Percentiles rank a stretch among this genome's conserved stretches.
Conservation (phyloP, 1,140 invertebrate genomes). For the Megalopta genalis region DNA sequence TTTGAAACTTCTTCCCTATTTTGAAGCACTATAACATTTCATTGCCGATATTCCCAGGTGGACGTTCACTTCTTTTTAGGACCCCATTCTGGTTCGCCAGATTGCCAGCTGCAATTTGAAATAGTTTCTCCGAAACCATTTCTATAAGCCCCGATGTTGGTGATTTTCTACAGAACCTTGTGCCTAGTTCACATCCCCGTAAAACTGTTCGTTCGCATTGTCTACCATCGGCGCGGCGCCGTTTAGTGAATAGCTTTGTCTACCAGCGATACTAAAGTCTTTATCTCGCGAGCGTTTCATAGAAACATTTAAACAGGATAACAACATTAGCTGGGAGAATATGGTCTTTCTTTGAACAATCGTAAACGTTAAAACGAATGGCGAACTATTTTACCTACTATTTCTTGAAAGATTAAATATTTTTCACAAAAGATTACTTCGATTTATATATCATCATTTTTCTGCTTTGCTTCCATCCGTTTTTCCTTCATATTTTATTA, state of each 20-base stretch:
- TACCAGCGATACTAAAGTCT: neutral
- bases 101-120: slow-evolving; percentile 9
- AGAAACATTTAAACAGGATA: slow-evolving; percentile 4
- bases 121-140: slow-evolving; percentile 30
- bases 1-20: too few species aligned
- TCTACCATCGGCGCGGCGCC: neutral
- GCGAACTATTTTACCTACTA: too few species aligned
- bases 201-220: neutral
- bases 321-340: neutral
- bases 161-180: slow-evolving; percentile 18
- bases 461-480: too few species aligned
- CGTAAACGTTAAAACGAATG: neutral
- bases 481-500: too few species aligned
- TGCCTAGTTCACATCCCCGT: neutral
- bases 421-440: too few species aligned
- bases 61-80: slow-evolving; percentile 8
- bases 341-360: neutral
- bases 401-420: too few species aligned
- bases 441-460: too few species aligned
- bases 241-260: neutral
- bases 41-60: neutral
- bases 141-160: neutral
- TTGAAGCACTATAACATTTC: too few species aligned
- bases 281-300: neutral
- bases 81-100: neutral